Evolutionary conservation across 1,140 invertebrate species (phyloP).

Genomic region (Pseudobourletiella spinata): DNA sequence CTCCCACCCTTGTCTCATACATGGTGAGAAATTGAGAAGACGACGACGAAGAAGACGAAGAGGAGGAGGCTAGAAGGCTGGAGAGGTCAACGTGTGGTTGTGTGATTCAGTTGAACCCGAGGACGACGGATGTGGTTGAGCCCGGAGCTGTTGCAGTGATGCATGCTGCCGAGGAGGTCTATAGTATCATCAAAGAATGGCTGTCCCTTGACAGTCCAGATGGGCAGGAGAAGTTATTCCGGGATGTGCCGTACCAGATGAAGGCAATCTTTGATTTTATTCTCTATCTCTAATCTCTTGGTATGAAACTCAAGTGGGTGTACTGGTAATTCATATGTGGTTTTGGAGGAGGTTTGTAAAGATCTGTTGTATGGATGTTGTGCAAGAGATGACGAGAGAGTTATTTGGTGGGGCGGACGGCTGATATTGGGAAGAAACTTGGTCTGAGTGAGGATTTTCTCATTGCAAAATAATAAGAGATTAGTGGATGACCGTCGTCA

Average conservation of each 20-base stretch:
- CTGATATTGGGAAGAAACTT: not conserved
- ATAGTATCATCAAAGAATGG: slow-evolving; percentile 27
- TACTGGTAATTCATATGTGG: not conserved
- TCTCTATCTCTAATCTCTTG: not conserved
- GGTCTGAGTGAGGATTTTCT: too few relatives aligned
- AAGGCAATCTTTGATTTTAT: slow-evolving; percentile 25
- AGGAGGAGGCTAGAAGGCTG: not conserved
- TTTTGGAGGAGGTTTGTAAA: too few relatives aligned
- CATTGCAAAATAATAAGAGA: too few relatives aligned
- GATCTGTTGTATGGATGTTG: too few relatives aligned
- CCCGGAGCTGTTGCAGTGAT: slow-evolving; percentile 1
- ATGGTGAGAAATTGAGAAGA: not conserved
- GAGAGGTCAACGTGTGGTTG: not conserved
- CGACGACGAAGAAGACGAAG: not conserved
- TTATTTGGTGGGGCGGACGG: not conserved
- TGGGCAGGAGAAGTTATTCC: slow-evolving; percentile 22
- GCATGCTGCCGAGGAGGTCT: slow-evolving; percentile 29
- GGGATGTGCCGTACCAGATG: slow-evolving; percentile 30
- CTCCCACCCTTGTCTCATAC: not conserved
- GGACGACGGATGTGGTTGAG: not conserved
- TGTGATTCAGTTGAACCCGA: not conserved
- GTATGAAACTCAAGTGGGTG: not conserved
- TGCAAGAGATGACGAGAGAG: not conserved
- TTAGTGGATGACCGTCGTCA: too few relatives aligned
- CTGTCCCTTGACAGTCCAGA: slow-evolving; percentile 25